A percentile compares a stretch with the other conserved stretches of the same genome.
These are phyloP conservation scores for Myotis brandtii DNA, from an alignment of 2,113 vertebrate species.

Conservation along the genomic window DNA sequence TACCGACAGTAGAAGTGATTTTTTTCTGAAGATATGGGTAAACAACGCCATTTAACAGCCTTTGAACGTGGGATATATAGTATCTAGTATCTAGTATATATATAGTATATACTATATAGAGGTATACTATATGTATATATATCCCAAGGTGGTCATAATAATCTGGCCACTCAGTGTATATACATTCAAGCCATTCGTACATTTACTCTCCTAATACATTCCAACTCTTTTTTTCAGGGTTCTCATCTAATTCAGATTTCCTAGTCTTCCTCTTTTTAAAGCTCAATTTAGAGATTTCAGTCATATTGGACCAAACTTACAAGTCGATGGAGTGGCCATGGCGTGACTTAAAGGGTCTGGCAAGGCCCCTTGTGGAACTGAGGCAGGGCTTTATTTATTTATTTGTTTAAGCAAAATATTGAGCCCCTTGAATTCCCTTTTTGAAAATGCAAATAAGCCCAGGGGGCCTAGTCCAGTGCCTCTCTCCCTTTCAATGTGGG, in stretches of 20 bases:
- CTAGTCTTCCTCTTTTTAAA: background rate
- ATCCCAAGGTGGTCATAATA: too few relatives aligned
- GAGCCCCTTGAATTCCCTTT: background rate
- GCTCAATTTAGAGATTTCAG: background rate
- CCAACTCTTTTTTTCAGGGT: background rate
- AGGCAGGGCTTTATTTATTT: background rate
- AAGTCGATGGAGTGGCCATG: background rate
- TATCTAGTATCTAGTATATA: too few relatives aligned
- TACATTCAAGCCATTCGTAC: background rate
- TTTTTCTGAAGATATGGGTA: too few relatives aligned
- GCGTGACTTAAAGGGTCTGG: background rate
- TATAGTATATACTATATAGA: too few relatives aligned
- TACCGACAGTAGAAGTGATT: too few relatives aligned
- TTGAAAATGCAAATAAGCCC: background rate
- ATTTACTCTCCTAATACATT: background rate
- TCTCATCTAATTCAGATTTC: background rate
- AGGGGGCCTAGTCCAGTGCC: background rate
- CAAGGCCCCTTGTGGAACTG: background rate
- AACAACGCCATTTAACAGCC: too few relatives aligned
- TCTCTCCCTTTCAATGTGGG: background rate
- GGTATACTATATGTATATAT: too few relatives aligned
- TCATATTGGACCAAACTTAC: background rate
- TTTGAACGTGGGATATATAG: too few relatives aligned
- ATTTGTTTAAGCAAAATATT: background rate
- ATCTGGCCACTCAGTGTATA: too few relatives aligned